These are phyloP conservation scores for Chelidonichthys spinosus DNA, from an alignment of 2,797 vertebrate species.

Conservation along the genomic window DNA sequence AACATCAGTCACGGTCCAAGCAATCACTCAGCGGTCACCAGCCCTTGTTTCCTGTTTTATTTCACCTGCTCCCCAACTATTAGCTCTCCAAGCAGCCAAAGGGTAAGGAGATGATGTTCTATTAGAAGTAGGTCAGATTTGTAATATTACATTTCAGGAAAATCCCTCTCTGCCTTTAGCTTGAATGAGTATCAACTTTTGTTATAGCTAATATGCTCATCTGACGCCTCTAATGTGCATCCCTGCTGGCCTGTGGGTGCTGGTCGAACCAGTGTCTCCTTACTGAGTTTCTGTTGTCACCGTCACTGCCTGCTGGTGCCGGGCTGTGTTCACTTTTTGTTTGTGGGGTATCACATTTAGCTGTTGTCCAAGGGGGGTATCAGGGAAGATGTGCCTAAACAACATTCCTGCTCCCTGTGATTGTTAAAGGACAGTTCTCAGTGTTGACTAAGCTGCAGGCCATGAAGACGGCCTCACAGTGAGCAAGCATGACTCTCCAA, in stretches of 20 bases:
- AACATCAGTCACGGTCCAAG: not conserved
- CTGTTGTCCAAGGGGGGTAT: conserved; percentile 56
- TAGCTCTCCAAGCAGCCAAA: conserved; percentile 19
- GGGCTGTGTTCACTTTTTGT: conserved; percentile 42
- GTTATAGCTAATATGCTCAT: conserved; percentile 46
- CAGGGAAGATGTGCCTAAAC: conserved; percentile 45
- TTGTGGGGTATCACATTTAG: conserved; percentile 56
- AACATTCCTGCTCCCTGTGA: conserved; percentile 52
- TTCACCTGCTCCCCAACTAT: conserved; percentile 1
- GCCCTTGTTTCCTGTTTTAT: conserved; percentile 7
- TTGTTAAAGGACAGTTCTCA: conserved; percentile 37
- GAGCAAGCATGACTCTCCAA: not conserved
- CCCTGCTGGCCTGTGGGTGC: conserved; percentile 55
- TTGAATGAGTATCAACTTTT: conserved; percentile 57
- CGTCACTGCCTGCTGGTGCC: conserved; percentile 26
- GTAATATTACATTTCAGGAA: conserved; percentile 66
- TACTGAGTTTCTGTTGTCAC: conserved; percentile 67
- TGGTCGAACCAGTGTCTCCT: conserved; percentile 53
- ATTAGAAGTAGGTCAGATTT: conserved; percentile 56
- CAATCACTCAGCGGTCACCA: conserved; percentile 8
- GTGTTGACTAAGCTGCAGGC: conserved; percentile 19
- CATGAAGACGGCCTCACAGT: not conserved
- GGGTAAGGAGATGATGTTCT: conserved; percentile 22
- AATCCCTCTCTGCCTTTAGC: conserved; percentile 44
- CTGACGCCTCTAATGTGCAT: conserved; percentile 32